Evolutionary conservation across 2,113 vertebrate species (phyloP).

Genomic region (Craseonycteris thonglongyai): DNA sequence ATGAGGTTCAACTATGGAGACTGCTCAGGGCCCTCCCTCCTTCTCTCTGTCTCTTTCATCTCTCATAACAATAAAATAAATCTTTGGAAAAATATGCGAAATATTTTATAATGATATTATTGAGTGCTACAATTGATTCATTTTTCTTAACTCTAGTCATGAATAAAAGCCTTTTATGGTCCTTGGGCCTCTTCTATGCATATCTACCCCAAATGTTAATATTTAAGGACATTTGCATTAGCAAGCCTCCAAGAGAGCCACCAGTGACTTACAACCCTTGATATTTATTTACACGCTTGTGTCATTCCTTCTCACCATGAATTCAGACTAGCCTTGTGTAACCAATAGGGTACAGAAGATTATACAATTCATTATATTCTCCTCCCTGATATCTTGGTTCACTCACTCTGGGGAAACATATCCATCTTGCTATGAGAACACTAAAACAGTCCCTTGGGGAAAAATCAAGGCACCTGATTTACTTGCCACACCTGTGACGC

Average conservation of each 20-base stretch:
- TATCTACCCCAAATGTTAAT: not conserved
- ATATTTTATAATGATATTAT: not conserved
- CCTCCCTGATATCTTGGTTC: not conserved
- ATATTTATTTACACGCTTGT: not conserved
- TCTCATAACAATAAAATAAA: no score
- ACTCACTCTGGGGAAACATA: not conserved
- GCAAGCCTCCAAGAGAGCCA: not conserved
- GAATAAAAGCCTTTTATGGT: not conserved
- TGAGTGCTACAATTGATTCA: not conserved
- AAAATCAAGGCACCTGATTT: not conserved
- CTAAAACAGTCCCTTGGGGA: not conserved
- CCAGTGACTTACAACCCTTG: not conserved
- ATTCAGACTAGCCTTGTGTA: not conserved
- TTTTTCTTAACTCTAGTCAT: not conserved
- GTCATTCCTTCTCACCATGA: fast-evolving
- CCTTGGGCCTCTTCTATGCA: not conserved
- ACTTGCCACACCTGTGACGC: not conserved
- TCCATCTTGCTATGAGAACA: not conserved
- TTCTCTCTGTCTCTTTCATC: no score
- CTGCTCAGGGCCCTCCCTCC: no score
- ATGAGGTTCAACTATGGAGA: no score
- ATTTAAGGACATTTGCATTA: not conserved
- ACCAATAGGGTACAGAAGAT: not conserved
- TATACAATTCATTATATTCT: no score
- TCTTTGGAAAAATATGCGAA: not conserved